Percentiles rank a stretch among this genome's conserved stretches.
Conservation (phyloP, 1,140 invertebrate genomes). For the Drosophila bifasciata region DNA sequence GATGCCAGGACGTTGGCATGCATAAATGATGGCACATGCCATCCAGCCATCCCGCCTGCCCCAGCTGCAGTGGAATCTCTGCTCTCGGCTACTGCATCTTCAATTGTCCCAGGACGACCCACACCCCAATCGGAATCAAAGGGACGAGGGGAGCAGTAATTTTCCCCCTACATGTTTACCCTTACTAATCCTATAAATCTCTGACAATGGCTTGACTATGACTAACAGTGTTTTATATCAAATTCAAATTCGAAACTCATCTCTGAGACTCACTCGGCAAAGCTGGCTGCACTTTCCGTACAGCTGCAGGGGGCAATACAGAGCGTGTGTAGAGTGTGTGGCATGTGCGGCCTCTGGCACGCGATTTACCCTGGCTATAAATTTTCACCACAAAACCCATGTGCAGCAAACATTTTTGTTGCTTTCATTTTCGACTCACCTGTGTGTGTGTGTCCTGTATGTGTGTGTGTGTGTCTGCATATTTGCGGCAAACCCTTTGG, state of each 20-base stretch:
- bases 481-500: constrained; percentile 48
- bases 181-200: no score
- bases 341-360: constrained; percentile 1
- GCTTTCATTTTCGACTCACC: constrained; percentile 41
- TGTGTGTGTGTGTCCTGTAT: constrained; percentile 6
- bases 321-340: background rate
- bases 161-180: no score
- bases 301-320: no score
- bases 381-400: constrained; percentile 31
- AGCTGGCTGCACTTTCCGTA: no score
- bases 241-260: no score
- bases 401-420: constrained; percentile 43
- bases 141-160: no score
- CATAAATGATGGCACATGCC: constrained; percentile 59
- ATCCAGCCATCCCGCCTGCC: background rate
- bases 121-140: background rate
- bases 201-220: no score
- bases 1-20: constrained; percentile 42
- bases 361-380: constrained; percentile 26
- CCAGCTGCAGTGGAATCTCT: constrained; percentile 7
- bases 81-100: background rate
- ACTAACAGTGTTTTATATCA: no score
- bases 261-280: no score
- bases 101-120: background rate
- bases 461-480: constrained; percentile 20